Conservation (phyloP, 1,140 invertebrate genomes). For the Spodoptera frugiperda region DNA sequence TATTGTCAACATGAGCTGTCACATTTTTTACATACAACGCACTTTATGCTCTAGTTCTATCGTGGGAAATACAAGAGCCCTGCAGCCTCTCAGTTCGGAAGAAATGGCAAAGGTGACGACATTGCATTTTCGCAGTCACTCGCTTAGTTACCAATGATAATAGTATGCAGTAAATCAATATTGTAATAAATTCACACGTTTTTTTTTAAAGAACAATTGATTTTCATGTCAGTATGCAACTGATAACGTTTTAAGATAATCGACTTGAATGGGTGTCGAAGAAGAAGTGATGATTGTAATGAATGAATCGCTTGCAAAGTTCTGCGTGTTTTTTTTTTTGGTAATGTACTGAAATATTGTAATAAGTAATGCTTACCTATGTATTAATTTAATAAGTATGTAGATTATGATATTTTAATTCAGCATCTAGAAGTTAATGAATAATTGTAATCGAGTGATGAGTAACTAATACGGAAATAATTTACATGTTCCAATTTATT, state of each 20-base stretch:
- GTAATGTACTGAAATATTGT: too few relatives aligned
- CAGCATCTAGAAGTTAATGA: too few relatives aligned
- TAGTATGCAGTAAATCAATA: constrained; percentile 56
- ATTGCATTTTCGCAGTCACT: constrained; percentile 51
- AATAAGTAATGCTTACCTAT: too few relatives aligned
- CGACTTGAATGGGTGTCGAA: not conserved
- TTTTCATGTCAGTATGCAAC: constrained; percentile 22
- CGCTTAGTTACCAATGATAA: constrained; percentile 48
- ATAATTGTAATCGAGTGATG: not conserved
- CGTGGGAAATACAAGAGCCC: constrained; percentile 47
- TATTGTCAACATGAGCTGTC: constrained; percentile 25
- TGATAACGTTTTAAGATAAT: constrained; percentile 37
- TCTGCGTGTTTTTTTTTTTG: too few relatives aligned
- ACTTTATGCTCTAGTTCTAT: constrained; percentile 25
- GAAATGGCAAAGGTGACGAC: constrained; percentile 50
- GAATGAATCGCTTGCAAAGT: not conserved
- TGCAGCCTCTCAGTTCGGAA: constrained; percentile 46
- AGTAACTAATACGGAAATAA: not conserved
- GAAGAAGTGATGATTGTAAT: not conserved
- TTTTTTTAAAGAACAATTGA: constrained; percentile 42
- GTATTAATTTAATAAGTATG: not conserved
- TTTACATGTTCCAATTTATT: not conserved
- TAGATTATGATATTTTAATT: not conserved
- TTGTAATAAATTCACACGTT: constrained; percentile 60
- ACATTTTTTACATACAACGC: constrained; percentile 27